Conservation (phyloP, 2,797 vertebrate genomes). For the Chaetodon trifasciatus region DNA sequence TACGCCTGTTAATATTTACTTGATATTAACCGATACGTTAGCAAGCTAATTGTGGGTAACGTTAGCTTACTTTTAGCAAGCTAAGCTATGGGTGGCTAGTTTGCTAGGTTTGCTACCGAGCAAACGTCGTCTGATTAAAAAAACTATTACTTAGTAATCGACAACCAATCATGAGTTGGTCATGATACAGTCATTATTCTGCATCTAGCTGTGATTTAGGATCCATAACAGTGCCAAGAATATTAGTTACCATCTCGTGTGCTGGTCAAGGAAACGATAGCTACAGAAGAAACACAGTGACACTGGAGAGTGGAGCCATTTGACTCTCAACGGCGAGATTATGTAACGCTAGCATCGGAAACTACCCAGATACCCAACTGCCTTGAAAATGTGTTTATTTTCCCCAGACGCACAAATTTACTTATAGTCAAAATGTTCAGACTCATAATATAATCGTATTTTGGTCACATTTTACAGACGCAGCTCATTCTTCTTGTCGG, state of each 20-base stretch:
- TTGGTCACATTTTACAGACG: neutral
- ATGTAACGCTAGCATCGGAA: slow-evolving; percentile 78
- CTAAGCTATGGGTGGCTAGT: slow-evolving; percentile 82
- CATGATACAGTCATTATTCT: rapidly evolving
- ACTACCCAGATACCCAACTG: slow-evolving; percentile 28
- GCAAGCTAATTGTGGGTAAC: slow-evolving; percentile 40
- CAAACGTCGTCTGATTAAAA: slow-evolving; percentile 51
- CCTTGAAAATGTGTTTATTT: neutral
- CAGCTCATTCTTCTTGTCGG: slow-evolving; percentile 8
- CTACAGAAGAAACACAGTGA: slow-evolving; percentile 42
- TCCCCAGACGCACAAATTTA: rapidly evolving
- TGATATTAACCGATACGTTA: slow-evolving; percentile 2
- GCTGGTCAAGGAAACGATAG: slow-evolving; percentile 46
- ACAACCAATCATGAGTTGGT: rapidly evolving
- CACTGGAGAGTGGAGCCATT: slow-evolving; percentile 66
- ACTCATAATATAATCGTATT: neutral
- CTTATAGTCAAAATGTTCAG: neutral
- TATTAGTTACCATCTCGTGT: neutral
- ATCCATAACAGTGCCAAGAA: neutral
- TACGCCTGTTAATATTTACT: neutral
- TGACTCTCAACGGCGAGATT: slow-evolving; percentile 73
- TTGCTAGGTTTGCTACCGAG: slow-evolving; percentile 52
- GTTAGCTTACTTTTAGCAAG: slow-evolving; percentile 69
- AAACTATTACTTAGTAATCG: neutral
- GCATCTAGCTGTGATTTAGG: rapidly evolving